Base-by-base conservation (phyloP, 1,140 invertebrate genomes). In the Musca vetustissima region DNA sequence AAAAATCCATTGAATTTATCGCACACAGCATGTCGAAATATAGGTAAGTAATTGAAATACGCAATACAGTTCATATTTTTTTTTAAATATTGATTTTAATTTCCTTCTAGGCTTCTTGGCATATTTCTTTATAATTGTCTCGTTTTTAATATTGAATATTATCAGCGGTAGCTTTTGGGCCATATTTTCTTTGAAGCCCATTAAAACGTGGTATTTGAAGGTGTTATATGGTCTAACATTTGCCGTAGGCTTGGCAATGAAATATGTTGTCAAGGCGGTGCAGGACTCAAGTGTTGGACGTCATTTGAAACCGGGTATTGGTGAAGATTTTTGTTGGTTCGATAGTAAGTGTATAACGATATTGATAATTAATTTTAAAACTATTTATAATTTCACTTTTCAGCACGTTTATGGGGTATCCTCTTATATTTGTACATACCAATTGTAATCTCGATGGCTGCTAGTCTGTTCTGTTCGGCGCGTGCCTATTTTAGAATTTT, bases 121-220 rank as follows among this genome's bases (percentile, higher is more conserved):
- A 49, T 92, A 93, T 82, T 92, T 90, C 80, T 89, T 88, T 71
- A 90, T 92, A 77, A 84, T 92, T 73, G 83, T 89, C 4, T 89
- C 90, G 67, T 93, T 93, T 79, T 89, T 89, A 66, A 93, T 91
- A 88, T 87, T 93, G 76, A 90, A 89, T 74, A 86, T 91, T 14
- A 90, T 92, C 84, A 90, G 91, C 71, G 87, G 90, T 68, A 91
- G 93, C 74, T 89, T 92, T 53, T 90, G 88, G 84, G 86, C 87
- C 73, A 92, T 91, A 24, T 90, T 90, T 78, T 87, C 87, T 83
- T 81, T 83, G 21, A 83, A 80, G 14, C 76, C 83, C 2, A 73
- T 81, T 1, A 82, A 76, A 32, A 84, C 78, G 64, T 82, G 77
- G 70, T 83, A 87, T n/a, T 76, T 73, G 15, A 81, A 81, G 67